Evolutionary conservation across 1,140 invertebrate genomes (phyloP).

Genomic region (Fopius arisanus): DNA sequence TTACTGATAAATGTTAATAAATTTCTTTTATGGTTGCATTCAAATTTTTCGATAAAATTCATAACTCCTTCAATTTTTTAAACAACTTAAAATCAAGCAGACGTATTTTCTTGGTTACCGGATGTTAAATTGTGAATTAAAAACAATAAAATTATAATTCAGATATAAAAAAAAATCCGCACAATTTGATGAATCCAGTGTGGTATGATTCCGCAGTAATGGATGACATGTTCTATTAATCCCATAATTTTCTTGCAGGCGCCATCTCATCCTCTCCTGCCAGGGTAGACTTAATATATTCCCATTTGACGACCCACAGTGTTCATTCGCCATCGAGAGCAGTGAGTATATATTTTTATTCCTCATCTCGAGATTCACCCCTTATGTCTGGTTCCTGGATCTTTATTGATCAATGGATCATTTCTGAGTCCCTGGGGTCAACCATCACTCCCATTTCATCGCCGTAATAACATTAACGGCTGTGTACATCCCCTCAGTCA

Average conservation of each 20-base stretch:
- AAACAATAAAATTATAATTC: background rate
- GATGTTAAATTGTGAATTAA: background rate
- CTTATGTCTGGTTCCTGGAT: background rate
- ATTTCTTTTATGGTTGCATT: no score
- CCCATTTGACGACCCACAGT: slow-evolving; percentile 93
- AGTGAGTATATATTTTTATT: slow-evolving; percentile 75
- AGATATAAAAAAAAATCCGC: no score
- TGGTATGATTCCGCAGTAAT: no score
- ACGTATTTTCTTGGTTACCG: no score
- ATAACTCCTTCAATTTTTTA: no score
- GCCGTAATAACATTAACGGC: background rate
- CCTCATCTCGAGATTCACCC: background rate
- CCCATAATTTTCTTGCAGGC: slow-evolving; percentile 65
- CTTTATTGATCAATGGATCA: background rate
- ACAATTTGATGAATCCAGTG: no score
- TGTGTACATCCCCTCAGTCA: background rate
- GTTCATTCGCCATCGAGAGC: slow-evolving; percentile 94
- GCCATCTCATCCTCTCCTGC: slow-evolving; percentile 90
- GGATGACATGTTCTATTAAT: background rate
- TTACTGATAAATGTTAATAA: no score
- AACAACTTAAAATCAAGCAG: no score
- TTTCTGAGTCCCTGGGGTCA: background rate
- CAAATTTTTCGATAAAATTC: no score
- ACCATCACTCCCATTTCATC: background rate
- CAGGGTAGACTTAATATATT: slow-evolving; percentile 93